Percentiles rank a stretch among this genome's conserved stretches.
Conservation (phyloP, 2,888 invertebrate genomes). For the Cabera pusaria region DNA sequence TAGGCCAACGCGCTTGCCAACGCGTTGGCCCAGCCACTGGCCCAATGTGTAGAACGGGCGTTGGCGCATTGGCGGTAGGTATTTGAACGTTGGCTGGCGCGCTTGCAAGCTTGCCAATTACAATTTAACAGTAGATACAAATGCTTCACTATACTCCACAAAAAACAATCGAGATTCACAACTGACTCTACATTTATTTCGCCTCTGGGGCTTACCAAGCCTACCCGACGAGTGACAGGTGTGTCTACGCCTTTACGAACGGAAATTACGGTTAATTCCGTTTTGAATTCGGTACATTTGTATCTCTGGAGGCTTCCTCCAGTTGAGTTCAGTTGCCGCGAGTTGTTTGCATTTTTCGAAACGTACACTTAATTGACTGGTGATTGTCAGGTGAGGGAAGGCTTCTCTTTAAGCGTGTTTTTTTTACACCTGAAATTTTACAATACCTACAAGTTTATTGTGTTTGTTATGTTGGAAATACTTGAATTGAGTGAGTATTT, state of each 20-base stretch:
- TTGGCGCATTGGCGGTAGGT: too few species aligned
- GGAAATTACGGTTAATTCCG: conserved; percentile 45
- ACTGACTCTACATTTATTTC: not conserved
- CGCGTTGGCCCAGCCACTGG: too few species aligned
- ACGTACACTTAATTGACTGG: conserved; percentile 12
- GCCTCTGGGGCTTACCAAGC: conserved; percentile 28
- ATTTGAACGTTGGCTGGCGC: too few species aligned
- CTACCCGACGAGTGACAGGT: conserved; percentile 42
- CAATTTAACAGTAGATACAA: too few species aligned
- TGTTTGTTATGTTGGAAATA: too few species aligned
- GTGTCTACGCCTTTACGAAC: conserved; percentile 37
- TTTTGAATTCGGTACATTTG: conserved; percentile 39
- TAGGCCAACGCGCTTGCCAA: too few species aligned
- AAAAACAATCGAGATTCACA: not conserved
- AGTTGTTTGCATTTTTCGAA: conserved; percentile 5
- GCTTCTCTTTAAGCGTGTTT: conserved; percentile 2
- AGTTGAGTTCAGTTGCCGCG: conserved; percentile 12
- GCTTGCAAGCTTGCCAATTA: too few species aligned
- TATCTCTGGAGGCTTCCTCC: conserved; percentile 23
- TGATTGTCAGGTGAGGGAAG: conserved; percentile 12
- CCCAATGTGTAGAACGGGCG: too few species aligned
- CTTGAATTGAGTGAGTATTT: too few species aligned
- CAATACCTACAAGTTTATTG: too few species aligned
- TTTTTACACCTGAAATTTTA: too few species aligned
- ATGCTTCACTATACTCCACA: too few species aligned